phyloP scores from a whole-genome alignment of 2,888 invertebrate species.

The Nomada goodeniana region DNA sequence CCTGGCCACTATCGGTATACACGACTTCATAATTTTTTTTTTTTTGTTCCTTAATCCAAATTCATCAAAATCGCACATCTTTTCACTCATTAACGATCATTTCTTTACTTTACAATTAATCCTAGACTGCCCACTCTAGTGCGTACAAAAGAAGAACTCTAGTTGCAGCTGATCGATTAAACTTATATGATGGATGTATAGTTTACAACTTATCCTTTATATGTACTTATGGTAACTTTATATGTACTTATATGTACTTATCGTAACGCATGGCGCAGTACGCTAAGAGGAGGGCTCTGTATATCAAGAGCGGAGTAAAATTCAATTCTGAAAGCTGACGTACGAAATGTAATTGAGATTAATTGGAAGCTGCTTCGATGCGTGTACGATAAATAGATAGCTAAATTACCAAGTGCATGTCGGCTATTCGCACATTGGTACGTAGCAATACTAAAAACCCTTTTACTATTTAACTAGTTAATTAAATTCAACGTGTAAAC shows the following conservation, averaged over 20 bases:
- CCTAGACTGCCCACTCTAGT: constrained; percentile 79
- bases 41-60: constrained; percentile 54
- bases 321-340: constrained; percentile 7
- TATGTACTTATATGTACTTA: constrained; percentile 50
- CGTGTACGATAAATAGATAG: constrained; percentile 65
- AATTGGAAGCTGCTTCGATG: constrained; percentile 52
- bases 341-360: constrained; percentile 15
- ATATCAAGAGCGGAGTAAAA: constrained; percentile 31
- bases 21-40: constrained; percentile 44
- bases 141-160: constrained; percentile 66
- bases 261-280: constrained; percentile 63
- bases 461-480: neutral
- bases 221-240: constrained; percentile 58
- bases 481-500: constrained; percentile 8
- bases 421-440: constrained; percentile 32
- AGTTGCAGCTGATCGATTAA: constrained; percentile 62
- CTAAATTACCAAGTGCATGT: constrained; percentile 44
- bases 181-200: constrained; percentile 68
- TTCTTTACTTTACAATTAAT: constrained; percentile 56
- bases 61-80: constrained; percentile 52
- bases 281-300: neutral
- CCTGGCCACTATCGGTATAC: constrained; percentile 76
- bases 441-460: neutral
- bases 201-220: constrained; percentile 41
- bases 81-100: constrained; percentile 45